Evolutionary conservation across 1,140 invertebrate species (phyloP).

Genomic region (Pentalonia nigronervosa): DNA sequence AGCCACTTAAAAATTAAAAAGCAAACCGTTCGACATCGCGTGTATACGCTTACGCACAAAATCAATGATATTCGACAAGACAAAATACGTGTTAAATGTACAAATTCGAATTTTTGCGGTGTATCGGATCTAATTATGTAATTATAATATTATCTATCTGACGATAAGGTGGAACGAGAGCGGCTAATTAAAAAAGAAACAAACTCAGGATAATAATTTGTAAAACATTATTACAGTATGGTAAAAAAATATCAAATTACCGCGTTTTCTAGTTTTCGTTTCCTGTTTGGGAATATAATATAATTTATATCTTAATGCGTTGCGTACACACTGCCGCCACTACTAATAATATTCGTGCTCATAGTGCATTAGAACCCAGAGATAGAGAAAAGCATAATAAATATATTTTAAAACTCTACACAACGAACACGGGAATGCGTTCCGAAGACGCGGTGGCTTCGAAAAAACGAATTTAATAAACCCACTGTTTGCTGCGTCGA

Average conservation of each 20-base stretch:
- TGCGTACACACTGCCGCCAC: not conserved
- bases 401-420: not conserved
- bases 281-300: not conserved
- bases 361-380: not conserved
- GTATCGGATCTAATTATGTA: not conserved
- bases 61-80: not conserved
- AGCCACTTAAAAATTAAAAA: not conserved
- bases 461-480: not conserved
- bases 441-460: not conserved
- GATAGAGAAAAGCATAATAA: not conserved
- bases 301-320: not conserved
- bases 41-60: not conserved
- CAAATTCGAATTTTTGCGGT: not conserved
- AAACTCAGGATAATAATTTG: not conserved
- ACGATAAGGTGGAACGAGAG: not conserved
- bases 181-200: not conserved
- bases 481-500: not conserved
- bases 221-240: not conserved
- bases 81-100: not conserved
- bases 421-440: not conserved
- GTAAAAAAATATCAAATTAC: not conserved
- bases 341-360: not conserved
- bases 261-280: not conserved
- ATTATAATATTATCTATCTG: too few relatives aligned
- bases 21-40: not conserved